Base-by-base conservation (phyloP, 1,140 invertebrate genomes). In the Daktulosphaira vitifoliae region DNA sequence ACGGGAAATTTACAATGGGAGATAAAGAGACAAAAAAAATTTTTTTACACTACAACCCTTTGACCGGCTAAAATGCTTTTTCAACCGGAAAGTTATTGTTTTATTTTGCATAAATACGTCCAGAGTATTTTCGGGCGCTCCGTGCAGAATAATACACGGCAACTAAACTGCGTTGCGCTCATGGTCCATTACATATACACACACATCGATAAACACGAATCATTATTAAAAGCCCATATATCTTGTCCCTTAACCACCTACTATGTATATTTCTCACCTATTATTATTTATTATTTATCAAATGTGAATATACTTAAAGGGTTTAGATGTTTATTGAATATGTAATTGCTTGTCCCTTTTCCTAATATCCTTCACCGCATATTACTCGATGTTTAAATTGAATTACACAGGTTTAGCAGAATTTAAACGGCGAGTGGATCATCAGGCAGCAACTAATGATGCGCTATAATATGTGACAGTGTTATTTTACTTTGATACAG, bases 61-160 rank as follows among this genome's bases (percentile, higher is more conserved):
- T 62, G 56, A 62, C 56, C 56, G 56, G 56, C 44, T 46, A 22
- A 20, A 62, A 48, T 62, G 56, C 56, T 48, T 62, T 62, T 62
- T 48, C 56, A 62, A 62, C 56, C 18, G 56, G 42, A 62, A 62
- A 62, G 56, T 62, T 62, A 62, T 62, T 62, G 56, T 62, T 62
- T 62, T 62, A 62, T 62, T 62, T 62, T 62, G 56, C 56, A 62
- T 62, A 62, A 62, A 62, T 62, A 62, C 56, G 56, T 62, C 26
- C 56, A 62, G 56, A 39, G 44, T 62, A 62, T 29, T n/a, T 33
- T 5, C 29, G 29, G 56, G 29, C 56, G 56, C 56, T 62, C 56
- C 5, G 39, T 62, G 56, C 29, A 6, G 44, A 48, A 26, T 46
- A 62, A 59, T 59, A 59, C 29, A 33, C 54, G 39, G 54, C 42